Base-by-base conservation (phyloP, 2,797 vertebrate genomes). In the Pelobates cultripes region DNA sequence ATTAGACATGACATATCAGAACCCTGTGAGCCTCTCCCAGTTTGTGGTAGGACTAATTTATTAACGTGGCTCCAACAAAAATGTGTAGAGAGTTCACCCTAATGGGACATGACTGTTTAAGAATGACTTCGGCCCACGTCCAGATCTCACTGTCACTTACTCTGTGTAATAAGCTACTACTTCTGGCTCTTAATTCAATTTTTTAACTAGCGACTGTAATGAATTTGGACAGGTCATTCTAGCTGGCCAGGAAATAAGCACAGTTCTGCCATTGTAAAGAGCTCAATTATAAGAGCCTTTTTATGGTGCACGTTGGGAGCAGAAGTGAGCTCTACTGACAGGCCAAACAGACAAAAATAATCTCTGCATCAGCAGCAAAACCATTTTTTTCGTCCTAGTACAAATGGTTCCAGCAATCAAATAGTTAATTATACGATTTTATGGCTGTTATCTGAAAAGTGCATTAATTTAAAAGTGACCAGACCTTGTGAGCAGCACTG, bases 161-260 rank as follows among this genome's bases (percentile, higher is more conserved):
- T 91, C 93, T 91, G 90, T 86, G 90, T 96, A 97, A 97, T 97
- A 97, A 97, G 95, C 96, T 96, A 95, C 96, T 95, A 95, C 93
- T 94, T 91, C 89, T 89, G 73, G 87, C 87, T 87, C 85, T 87
- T 91, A 90, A 93, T 90, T 87, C 91, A 90, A 86, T 88, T 92
- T 91, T 87, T 91, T 91, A 86, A 91, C 92, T 91, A 92, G 92
- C 91, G 90, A 70, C 87, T 53, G 91, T 98, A 98, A 98, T 98
- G 92, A 89, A 94, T 94, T 95, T 94, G 94, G 95, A 97, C 96
- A 87, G 93, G 88, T 91, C 93, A 94, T 95, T 97, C 95, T 95
- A 94, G 89, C 89, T 88, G 86, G 90, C 91, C 67, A 75, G 75
- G 86, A 90, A 92, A 90, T 89, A 90, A 88, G 89, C 93, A 95